Evolutionary conservation across 2,797 vertebrate genomes (phyloP).

Genomic region (Discoglossus pictus): DNA sequence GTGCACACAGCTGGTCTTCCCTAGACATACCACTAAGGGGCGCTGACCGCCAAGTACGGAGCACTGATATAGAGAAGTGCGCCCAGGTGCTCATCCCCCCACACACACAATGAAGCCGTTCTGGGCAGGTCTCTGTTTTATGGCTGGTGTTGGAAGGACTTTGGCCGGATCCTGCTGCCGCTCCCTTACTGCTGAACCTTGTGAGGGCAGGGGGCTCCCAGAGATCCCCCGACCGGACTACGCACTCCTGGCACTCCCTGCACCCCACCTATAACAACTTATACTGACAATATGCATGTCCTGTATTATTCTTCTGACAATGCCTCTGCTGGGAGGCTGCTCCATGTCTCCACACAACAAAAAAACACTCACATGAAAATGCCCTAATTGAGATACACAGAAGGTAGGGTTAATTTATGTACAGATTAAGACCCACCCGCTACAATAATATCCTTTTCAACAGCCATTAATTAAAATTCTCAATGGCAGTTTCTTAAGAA

Average conservation of each 20-base stretch:
- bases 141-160: conserved; percentile 39
- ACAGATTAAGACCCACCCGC: too few species aligned
- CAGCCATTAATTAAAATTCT: too few species aligned
- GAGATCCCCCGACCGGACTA: conserved; percentile 20
- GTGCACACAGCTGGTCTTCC: neutral
- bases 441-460: too few species aligned
- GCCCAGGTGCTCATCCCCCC: conserved; percentile 15
- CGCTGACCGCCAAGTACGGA: neutral
- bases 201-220: conserved; percentile 30
- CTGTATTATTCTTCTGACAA: too few species aligned
- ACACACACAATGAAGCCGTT: conserved; percentile 2
- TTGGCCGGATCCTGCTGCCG: neutral
- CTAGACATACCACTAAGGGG: neutral
- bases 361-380: too few species aligned
- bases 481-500: too few species aligned
- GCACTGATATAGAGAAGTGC: neutral
- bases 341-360: too few species aligned
- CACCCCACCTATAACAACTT: too few species aligned
- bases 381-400: too few species aligned
- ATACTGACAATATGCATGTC: too few species aligned
- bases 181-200: neutral
- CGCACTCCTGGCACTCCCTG: neutral
- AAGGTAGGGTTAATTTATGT: too few species aligned
- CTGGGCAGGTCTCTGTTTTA: conserved; percentile 23
- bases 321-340: too few species aligned